A percentile compares a stretch with the other conserved stretches of the same genome.
phyloP scores from a whole-genome alignment of 2,888 invertebrate genomes.

The Plusia festucae region DNA sequence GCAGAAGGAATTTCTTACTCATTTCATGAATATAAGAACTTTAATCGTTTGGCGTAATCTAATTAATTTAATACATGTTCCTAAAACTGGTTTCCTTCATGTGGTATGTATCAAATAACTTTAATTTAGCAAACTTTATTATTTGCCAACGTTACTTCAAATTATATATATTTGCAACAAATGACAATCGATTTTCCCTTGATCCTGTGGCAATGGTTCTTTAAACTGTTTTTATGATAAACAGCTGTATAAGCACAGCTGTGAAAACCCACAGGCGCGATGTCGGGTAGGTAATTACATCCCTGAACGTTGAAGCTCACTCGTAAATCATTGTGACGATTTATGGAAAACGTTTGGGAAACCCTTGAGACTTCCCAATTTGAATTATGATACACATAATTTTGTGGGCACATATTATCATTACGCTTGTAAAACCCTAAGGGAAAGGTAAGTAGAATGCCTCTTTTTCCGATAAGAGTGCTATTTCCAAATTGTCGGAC shows the following conservation, averaged over 20 bases:
- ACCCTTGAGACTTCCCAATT: conserved; percentile 15
- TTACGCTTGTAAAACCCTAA: background rate
- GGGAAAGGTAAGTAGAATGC: background rate
- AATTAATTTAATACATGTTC: too few relatives aligned
- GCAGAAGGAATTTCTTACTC: background rate
- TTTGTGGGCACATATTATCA: background rate
- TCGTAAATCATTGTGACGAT: conserved; percentile 30
- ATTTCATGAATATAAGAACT: background rate
- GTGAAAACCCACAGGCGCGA: conserved; percentile 1
- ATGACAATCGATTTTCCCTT: too few relatives aligned
- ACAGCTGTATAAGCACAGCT: background rate
- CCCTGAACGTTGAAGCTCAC: conserved; percentile 11
- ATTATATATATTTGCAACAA: too few relatives aligned
- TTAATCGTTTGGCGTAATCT: too few relatives aligned
- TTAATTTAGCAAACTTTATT: too few relatives aligned
- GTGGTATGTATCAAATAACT: too few relatives aligned
- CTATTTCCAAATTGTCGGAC: background rate
- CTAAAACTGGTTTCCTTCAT: too few relatives aligned
- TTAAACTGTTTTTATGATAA: background rate
- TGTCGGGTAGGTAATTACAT: background rate
- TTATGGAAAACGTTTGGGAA: conserved; percentile 14
- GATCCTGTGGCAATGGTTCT: too few relatives aligned
- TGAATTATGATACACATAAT: conserved; percentile 11
- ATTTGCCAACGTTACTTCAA: too few relatives aligned
- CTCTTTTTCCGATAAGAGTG: background rate